Conservation (phyloP, 1,140 invertebrate genomes). For the Delia radicum region DNA sequence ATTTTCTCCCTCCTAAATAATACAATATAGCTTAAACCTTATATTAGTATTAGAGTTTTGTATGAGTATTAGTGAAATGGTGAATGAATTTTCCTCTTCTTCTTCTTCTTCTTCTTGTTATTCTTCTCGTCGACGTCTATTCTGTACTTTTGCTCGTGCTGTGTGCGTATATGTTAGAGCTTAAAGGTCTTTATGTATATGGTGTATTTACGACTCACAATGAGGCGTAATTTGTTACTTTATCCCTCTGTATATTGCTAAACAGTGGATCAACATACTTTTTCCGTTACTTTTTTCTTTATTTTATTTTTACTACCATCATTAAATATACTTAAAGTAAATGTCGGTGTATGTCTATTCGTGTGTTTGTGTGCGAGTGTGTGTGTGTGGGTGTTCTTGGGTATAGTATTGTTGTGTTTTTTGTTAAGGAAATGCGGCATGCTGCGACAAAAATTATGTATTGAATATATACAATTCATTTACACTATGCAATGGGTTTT, state of each 20-base stretch:
- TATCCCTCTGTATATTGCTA: conserved; percentile 17
- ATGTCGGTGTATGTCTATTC: not conserved
- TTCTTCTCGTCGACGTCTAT: not conserved
- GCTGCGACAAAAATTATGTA: conserved; percentile 18
- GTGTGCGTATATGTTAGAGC: not conserved
- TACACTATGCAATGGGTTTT: too few relatives aligned
- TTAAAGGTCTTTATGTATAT: conserved; percentile 23
- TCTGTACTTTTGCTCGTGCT: not conserved
- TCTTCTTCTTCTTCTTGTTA: not conserved
- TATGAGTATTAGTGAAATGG: not conserved
- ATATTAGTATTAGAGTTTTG: not conserved
- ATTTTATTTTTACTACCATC: conserved; percentile 11
- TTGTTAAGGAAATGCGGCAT: conserved; percentile 6
- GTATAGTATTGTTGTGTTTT: not conserved
- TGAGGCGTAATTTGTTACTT: conserved; percentile 23
- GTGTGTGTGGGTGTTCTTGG: not conserved
- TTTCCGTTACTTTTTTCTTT: not conserved
- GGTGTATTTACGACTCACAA: conserved; percentile 20
- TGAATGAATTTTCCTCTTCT: not conserved
- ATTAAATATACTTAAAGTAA: conserved; percentile 5
- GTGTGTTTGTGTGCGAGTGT: not conserved
- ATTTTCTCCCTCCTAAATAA: not conserved
- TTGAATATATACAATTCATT: conserved; percentile 14
- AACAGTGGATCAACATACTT: conserved; percentile 20
- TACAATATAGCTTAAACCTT: not conserved